Evolutionary conservation across 2,113 vertebrate genomes (phyloP).

Genomic region (Hydrolagus affinis): DNA sequence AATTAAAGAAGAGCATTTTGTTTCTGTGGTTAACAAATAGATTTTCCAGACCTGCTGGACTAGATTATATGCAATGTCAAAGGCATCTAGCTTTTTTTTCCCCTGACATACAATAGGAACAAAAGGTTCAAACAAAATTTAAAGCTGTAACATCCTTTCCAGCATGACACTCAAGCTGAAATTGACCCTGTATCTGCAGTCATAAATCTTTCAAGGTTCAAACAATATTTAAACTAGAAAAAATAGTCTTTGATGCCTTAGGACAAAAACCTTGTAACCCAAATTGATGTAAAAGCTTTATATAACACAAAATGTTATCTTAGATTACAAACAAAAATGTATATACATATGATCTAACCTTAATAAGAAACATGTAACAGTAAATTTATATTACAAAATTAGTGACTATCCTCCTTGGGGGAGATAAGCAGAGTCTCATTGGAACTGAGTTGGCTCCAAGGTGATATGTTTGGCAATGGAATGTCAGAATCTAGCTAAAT

Average conservation of each 20-base stretch:
- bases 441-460: too few relatives aligned
- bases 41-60: neutral
- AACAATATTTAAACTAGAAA: conserved; percentile 10
- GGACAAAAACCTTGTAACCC: neutral
- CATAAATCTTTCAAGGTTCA: conserved; percentile 28
- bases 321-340: too few relatives aligned
- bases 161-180: conserved; percentile 11
- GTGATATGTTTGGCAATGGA: too few relatives aligned
- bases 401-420: too few relatives aligned
- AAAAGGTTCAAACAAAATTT: conserved; percentile 24
- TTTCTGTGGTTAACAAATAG: neutral
- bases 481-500: too few relatives aligned
- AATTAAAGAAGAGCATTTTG: too few relatives aligned
- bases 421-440: too few relatives aligned
- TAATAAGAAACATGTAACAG: too few relatives aligned
- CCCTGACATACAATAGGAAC: neutral
- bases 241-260: conserved; percentile 6
- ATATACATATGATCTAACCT: too few relatives aligned
- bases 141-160: conserved; percentile 23
- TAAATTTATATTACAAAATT: too few relatives aligned
- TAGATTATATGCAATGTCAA: conserved; percentile 2
- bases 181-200: conserved; percentile 10
- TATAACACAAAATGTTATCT: too few relatives aligned
- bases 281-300: too few relatives aligned
- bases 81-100: neutral